Evolutionary conservation across 1,140 invertebrate species (phyloP).

Genomic region (Nixonia krombeini): DNA sequence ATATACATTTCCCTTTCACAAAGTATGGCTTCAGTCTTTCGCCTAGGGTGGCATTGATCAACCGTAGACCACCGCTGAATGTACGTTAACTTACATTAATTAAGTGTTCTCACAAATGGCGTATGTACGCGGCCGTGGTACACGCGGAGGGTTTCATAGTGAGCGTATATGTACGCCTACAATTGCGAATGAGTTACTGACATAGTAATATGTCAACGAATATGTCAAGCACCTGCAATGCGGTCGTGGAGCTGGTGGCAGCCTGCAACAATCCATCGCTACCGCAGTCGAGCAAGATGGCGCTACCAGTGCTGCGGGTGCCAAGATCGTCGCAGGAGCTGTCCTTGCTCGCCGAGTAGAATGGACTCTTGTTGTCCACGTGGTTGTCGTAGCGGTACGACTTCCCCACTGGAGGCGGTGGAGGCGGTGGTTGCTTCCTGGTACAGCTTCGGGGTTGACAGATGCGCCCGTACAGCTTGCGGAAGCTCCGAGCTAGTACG

Average conservation of each 20-base stretch:
- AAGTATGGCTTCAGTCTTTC: too few species aligned
- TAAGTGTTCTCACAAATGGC: too few species aligned
- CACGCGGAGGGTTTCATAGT: too few species aligned
- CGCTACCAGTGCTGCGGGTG: slow-evolving; percentile 57
- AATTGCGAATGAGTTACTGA: too few species aligned
- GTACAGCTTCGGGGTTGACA: slow-evolving; percentile 62
- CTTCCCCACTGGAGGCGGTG: slow-evolving; percentile 54
- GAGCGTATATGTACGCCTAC: too few species aligned
- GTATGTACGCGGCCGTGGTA: too few species aligned
- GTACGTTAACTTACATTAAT: too few species aligned
- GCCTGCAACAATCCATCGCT: slow-evolving; percentile 64
- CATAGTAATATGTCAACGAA: too few species aligned
- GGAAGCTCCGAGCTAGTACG: slow-evolving; percentile 76
- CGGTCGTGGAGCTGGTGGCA: slow-evolving; percentile 58
- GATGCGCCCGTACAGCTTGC: slow-evolving; percentile 72
- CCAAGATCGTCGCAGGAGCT: slow-evolving; percentile 65
- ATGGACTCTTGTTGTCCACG: slow-evolving; percentile 59
- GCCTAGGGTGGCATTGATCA: too few species aligned
- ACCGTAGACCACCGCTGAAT: too few species aligned
- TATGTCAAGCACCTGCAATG: slow-evolving; percentile 59
- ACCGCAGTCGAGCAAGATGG: slow-evolving; percentile 62
- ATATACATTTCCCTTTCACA: too few species aligned
- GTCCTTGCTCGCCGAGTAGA: slow-evolving; percentile 61
- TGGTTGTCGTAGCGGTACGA: slow-evolving; percentile 66
- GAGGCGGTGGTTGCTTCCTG: slow-evolving; percentile 57